Evolutionary conservation across 2,888 invertebrate genomes (phyloP).

Genomic region (Gerris lacustris): DNA sequence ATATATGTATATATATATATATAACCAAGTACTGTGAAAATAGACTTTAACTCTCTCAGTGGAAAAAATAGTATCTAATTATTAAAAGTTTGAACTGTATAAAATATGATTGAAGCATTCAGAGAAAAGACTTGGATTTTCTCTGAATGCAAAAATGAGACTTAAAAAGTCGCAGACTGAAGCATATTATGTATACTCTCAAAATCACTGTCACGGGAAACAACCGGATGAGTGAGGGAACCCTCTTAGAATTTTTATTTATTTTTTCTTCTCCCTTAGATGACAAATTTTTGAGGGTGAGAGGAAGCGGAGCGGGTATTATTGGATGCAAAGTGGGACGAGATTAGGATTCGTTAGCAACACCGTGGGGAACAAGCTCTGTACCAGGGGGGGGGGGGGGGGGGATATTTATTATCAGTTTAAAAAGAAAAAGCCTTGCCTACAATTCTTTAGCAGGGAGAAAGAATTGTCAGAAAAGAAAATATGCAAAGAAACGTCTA

Average conservation of each 20-base stretch:
- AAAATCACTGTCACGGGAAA: background rate
- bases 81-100: too few species aligned
- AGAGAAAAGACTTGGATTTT: too few species aligned
- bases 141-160: too few species aligned
- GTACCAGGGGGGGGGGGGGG: background rate
- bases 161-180: too few species aligned
- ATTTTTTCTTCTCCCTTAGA: background rate
- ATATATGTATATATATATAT: too few species aligned
- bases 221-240: background rate
- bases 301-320: background rate
- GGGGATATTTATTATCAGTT: conserved; percentile 3
- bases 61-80: too few species aligned
- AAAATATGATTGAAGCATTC: too few species aligned
- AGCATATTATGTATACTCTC: background rate
- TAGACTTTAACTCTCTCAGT: too few species aligned
- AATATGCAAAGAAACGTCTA: conserved; percentile 3
- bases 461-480: conserved; percentile 1
- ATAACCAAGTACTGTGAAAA: too few species aligned
- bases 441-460: background rate
- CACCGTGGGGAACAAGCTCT: background rate
- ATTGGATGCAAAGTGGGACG: background rate
- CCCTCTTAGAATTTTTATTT: background rate
- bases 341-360: conserved; percentile 1
- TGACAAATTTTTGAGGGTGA: background rate
- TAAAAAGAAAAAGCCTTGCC: background rate